Base-by-base conservation (phyloP, 2,888 invertebrate species). In the Volucella inanis region DNA sequence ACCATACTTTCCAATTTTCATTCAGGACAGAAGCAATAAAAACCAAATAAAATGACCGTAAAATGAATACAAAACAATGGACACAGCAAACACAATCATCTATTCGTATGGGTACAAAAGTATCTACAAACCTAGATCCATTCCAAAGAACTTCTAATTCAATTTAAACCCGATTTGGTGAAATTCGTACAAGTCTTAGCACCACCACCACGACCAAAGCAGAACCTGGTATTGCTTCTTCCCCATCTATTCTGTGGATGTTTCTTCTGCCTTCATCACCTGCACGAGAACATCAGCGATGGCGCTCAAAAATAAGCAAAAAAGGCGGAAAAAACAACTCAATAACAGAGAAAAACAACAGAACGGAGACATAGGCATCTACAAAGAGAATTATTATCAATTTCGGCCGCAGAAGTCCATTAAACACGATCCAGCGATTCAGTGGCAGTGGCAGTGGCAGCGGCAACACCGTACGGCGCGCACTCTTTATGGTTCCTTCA, bases 301-400 rank as follows among this genome's bases (percentile, higher is more conserved):
- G 55, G 50, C 31, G 61, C 38, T 31, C 6, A 22, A 31, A 52
- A 45, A 41, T 18, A n/a, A 64, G 50, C 64, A 18, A 38, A 57
- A 43, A 38, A 47, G 41, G 45, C 52, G 39, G 22, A 31, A 47
- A 62, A 49, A 57, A 78, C 67, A 84, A 65, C 83, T 74, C 64
- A 62, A 74, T 77, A 78, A 75, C 79, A 67, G 50, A 71, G 57
- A 15, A 64, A 59, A 68, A 61, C 68, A 76, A 68, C 49, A 9
- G 41, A 76, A 50, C 76, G 76, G 12, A 76, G 76, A 79, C 83
- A 79, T 55, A 54, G 67, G 75, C 80, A 75, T 52, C 71, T 76
- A 62, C 70, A 71, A 75, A 65, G 71, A 80, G 61, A 80, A 80
- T 84, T 84, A 84, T 76, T 84, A 84, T 84, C 80, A 84, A 84